phyloP scores from a whole-genome alignment of 2,888 invertebrate genomes.

The Lampropteryx suffumata region DNA sequence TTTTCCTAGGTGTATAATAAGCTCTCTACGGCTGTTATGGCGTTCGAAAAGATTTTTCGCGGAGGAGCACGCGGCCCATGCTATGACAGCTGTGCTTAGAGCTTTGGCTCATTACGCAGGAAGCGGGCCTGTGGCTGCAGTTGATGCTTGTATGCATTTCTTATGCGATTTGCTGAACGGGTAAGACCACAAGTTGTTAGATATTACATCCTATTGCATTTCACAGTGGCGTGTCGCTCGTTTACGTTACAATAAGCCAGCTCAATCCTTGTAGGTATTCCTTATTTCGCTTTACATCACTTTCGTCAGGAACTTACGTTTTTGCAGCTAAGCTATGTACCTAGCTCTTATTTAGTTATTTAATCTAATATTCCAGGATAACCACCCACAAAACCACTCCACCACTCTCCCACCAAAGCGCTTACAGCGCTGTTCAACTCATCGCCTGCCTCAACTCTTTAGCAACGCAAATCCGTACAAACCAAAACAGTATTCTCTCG shows the following conservation, averaged over 20 bases:
- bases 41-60: constrained; percentile 57
- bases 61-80: constrained; percentile 66
- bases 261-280: too few relatives aligned
- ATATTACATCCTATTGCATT: too few relatives aligned
- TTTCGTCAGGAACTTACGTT: too few relatives aligned
- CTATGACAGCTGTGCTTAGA: constrained; percentile 60
- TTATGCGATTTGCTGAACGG: constrained; percentile 68
- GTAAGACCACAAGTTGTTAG: too few relatives aligned
- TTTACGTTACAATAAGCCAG: too few relatives aligned
- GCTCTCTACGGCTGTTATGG: constrained; percentile 65
- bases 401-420: constrained; percentile 68
- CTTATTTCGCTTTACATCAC: too few relatives aligned
- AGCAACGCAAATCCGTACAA: constrained; percentile 49
- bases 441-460: constrained; percentile 61
- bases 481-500: constrained; percentile 52
- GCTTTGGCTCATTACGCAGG: constrained; percentile 62
- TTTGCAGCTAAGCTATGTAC: too few relatives aligned
- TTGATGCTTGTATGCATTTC: constrained; percentile 66
- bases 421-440: constrained; percentile 69
- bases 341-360: too few relatives aligned
- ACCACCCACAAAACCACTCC: constrained; percentile 53
- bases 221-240: too few relatives aligned
- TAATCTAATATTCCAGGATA: constrained; percentile 59
- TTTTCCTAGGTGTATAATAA: constrained; percentile 37
- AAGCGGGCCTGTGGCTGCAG: constrained; percentile 51